A percentile compares a stretch with the other conserved stretches of the same genome.
These are phyloP conservation scores for Cephalopholis sonnerati DNA, from an alignment of 2,113 vertebrate species.

Conservation along the genomic window DNA sequence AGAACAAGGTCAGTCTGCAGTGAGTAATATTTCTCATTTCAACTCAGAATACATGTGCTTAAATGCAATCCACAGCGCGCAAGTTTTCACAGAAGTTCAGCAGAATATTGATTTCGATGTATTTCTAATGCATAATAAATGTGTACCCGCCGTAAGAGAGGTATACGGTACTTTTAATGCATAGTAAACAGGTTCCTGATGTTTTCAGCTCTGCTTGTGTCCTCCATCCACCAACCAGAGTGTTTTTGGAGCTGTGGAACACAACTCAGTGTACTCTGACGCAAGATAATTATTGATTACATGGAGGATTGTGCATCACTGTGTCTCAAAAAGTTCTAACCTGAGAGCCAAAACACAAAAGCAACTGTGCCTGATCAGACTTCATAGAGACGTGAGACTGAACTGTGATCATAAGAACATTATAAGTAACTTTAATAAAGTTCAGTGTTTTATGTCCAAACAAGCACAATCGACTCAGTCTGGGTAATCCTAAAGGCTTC, in stretches of 20 bases:
- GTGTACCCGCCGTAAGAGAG: neutral
- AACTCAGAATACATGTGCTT: neutral
- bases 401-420: neutral
- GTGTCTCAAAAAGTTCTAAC: neutral
- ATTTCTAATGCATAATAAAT: constrained; percentile 54
- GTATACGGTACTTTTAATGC: constrained; percentile 33
- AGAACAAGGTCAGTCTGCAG: constrained; percentile 64
- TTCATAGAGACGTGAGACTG: neutral
- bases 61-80: constrained; percentile 11
- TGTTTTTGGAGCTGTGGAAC: neutral
- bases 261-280: constrained; percentile 12
- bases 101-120: constrained; percentile 29
- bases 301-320: neutral
- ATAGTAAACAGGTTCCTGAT: constrained; percentile 43
- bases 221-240: neutral
- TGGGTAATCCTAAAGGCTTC: neutral
- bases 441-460: neutral
- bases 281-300: neutral
- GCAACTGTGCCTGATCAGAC: neutral
- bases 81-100: constrained; percentile 15
- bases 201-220: neutral
- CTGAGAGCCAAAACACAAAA: neutral
- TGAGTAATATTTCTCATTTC: constrained; percentile 2
- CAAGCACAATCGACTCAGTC: neutral
- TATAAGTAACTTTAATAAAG: neutral